These are phyloP conservation scores for Bathynomus jamesi DNA, from an alignment of 1,140 invertebrate species.

Conservation along the genomic window DNA sequence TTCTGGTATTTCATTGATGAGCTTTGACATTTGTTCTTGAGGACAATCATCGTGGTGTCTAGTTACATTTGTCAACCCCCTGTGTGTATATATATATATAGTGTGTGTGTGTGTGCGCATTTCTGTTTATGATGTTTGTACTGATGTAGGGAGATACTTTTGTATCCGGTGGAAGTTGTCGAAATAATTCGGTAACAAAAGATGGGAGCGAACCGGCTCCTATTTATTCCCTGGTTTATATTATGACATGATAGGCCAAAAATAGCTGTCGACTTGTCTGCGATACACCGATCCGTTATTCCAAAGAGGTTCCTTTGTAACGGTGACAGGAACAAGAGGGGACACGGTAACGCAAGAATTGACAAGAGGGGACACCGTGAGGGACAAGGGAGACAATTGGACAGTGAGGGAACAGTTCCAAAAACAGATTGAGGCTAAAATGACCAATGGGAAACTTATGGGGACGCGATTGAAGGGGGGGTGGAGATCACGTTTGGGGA, in stretches of 20 bases:
- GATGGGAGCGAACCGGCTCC: not conserved
- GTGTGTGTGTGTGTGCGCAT: not conserved
- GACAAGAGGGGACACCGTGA: not conserved
- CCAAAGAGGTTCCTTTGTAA: not conserved
- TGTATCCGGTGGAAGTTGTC: no score
- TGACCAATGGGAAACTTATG: not conserved
- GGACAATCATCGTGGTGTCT: no score
- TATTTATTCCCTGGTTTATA: not conserved
- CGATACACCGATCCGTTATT: not conserved
- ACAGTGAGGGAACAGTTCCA: not conserved
- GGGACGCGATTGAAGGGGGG: no score
- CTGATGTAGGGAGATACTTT: not conserved
- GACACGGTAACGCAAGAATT: not conserved
- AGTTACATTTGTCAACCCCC: no score
- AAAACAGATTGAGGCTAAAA: not conserved
- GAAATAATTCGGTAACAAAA: not conserved
- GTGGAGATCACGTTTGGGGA: no score
- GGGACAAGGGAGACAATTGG: not conserved
- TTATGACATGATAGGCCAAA: constrained; percentile 1
- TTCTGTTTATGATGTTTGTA: not conserved
- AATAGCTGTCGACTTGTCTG: not conserved
- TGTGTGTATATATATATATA: not conserved
- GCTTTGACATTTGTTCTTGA: no score
- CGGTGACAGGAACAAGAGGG: not conserved
- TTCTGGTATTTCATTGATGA: no score